These are phyloP conservation scores for Parazoanthus darwini DNA, from an alignment of 92 coral and sea anemone species.

Conservation along the genomic window DNA sequence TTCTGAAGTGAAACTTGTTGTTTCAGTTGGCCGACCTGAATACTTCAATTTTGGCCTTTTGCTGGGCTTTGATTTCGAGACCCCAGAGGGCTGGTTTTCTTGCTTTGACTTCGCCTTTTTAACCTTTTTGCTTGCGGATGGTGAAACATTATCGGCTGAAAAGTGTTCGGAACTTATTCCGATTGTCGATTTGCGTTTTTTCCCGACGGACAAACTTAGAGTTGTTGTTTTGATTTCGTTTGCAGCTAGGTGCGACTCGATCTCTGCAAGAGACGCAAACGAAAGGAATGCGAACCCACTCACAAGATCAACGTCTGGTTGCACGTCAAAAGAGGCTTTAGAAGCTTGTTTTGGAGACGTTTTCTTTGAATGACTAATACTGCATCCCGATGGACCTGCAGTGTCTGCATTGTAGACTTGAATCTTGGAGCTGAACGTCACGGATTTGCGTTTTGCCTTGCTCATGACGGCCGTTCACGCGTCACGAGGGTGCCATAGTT, in stretches of 20 bases:
- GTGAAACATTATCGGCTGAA: neutral
- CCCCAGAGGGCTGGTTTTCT: neutral
- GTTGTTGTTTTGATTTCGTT: slow-evolving; percentile 64
- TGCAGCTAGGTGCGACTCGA: slow-evolving; percentile 74
- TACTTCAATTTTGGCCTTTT: slow-evolving; percentile 11
- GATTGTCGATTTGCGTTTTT: slow-evolving; percentile 47
- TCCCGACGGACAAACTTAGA: slow-evolving; percentile 69
- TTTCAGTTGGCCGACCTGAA: neutral
- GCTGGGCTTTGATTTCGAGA: neutral
- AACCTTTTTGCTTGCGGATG: slow-evolving; percentile 19
- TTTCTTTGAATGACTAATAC: slow-evolving; percentile 43
- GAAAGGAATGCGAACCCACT: slow-evolving; percentile 86
- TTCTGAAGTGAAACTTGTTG: neutral
- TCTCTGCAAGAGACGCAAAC: slow-evolving; percentile 67
- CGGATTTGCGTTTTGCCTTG: slow-evolving; percentile 29
- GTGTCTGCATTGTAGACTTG: slow-evolving; percentile 42
- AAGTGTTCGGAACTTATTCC: neutral
- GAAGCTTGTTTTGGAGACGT: slow-evolving; percentile 47
- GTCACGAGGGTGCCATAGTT: neutral
- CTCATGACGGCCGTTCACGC: slow-evolving; percentile 11
- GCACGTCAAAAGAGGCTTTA: slow-evolving; percentile 30
- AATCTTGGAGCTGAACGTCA: slow-evolving; percentile 22
- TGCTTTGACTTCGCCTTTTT: slow-evolving; percentile 5
- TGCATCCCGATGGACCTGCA: slow-evolving; percentile 42
- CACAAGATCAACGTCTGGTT: slow-evolving; percentile 77